These are phyloP conservation scores for Patagioenas fasciata DNA, from an alignment of 2,113 vertebrate species.

Conservation along the genomic window DNA sequence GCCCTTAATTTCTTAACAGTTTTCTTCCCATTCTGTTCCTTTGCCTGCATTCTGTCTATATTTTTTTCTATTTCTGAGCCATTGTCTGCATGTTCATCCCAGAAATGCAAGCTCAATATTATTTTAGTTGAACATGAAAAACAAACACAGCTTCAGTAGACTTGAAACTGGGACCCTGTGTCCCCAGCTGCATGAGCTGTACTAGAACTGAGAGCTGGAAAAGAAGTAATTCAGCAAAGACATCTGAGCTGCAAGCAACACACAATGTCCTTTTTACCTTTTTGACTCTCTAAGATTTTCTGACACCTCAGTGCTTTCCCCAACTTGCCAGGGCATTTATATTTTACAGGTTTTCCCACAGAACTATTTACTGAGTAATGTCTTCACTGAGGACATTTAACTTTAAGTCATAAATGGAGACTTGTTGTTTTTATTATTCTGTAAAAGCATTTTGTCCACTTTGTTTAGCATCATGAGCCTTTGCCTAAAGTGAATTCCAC, in stretches of 20 bases:
- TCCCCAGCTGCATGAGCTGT: background rate
- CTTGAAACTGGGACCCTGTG: background rate
- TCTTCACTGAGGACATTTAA: conserved; percentile 41
- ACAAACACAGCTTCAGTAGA: background rate
- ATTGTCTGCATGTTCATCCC: background rate
- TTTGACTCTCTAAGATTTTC: background rate
- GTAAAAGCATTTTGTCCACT: conserved; percentile 68
- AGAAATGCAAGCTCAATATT: background rate
- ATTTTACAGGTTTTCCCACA: conserved; percentile 55
- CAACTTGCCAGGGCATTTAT: conserved; percentile 39
- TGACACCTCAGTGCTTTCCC: background rate
- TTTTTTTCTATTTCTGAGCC: background rate
- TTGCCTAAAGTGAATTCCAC: conserved; percentile 66
- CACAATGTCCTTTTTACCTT: background rate
- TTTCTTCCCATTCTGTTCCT: background rate
- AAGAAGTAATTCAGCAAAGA: background rate
- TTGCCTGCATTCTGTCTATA: background rate
- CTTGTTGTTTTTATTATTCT: conserved; percentile 63
- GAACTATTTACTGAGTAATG: conserved; percentile 45
- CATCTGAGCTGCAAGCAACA: background rate
- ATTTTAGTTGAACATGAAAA: background rate
- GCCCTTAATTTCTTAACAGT: background rate
- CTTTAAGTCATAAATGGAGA: conserved; percentile 40
- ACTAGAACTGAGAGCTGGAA: background rate
- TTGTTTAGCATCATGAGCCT: conserved; percentile 54